A percentile compares a stretch with the other conserved stretches of the same genome.
Conservation (phyloP, 1,140 invertebrate species). For the Thereuonema tuberculata region DNA sequence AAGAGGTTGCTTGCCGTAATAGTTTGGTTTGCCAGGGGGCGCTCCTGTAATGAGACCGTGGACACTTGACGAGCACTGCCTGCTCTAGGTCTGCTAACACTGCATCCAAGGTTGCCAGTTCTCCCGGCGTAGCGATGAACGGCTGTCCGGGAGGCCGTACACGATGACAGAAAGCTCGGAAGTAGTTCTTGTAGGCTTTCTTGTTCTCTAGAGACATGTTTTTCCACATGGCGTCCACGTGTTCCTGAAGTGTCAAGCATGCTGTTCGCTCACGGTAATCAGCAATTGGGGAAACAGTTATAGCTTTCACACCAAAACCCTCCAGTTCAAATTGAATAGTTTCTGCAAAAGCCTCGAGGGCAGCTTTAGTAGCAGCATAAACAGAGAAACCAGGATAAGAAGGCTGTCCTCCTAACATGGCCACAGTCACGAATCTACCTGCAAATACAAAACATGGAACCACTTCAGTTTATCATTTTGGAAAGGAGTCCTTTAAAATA, state of each 20-base stretch:
- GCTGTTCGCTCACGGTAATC: not conserved
- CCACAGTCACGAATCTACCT: constrained; percentile 30
- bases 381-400: constrained; percentile 52
- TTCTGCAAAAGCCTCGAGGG: constrained; percentile 50
- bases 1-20: not conserved
- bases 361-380: constrained; percentile 70
- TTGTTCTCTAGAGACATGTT: not conserved
- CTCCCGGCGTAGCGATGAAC: no score
- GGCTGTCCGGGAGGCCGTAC: not conserved
- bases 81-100: not conserved
- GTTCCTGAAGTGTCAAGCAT: not conserved
- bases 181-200: not conserved
- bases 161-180: not conserved
- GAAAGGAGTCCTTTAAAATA: no score
- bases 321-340: constrained; percentile 34
- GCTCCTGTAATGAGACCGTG: not conserved
- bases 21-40: not conserved
- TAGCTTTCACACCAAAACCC: not conserved
- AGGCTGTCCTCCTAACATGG: constrained; percentile 40
- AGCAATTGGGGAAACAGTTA: not conserved
- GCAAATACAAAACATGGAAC: no score
- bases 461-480: no score
- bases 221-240: not conserved
- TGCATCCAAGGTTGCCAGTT: not conserved
- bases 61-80: not conserved